A percentile compares a stretch with the other conserved stretches of the same genome.
phyloP scores from a whole-genome alignment of 2,888 invertebrate species.

The Callyntrura sp. region DNA sequence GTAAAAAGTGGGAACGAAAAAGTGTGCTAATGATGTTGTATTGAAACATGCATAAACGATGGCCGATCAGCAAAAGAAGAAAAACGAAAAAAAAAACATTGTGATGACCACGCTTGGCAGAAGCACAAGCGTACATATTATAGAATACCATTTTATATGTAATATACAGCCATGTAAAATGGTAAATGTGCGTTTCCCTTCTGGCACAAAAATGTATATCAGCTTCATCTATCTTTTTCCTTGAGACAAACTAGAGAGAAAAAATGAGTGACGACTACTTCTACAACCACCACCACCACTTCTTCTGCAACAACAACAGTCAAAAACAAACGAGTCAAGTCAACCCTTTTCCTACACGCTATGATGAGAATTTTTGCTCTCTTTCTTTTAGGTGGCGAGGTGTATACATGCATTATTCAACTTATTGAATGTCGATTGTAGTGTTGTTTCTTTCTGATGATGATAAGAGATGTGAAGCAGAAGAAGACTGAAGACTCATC shows the following conservation, averaged over 20 bases:
- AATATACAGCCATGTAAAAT: neutral
- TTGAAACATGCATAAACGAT: conserved; percentile 75
- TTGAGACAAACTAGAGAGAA: conserved; percentile 18
- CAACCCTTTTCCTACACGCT: conserved; percentile 19
- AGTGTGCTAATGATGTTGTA: conserved; percentile 77
- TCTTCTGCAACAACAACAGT: neutral
- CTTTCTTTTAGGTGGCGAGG: conserved; percentile 16
- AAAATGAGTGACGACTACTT: neutral
- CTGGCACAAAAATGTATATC: conserved; percentile 58
- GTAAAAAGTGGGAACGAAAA: conserved; percentile 40
- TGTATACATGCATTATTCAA: neutral
- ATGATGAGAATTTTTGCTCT: conserved; percentile 40
- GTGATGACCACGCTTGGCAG: conserved; percentile 18
- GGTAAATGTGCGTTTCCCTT: conserved; percentile 48
- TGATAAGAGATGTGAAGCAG: conserved; percentile 1
- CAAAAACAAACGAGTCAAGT: neutral
- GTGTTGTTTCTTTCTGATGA: conserved; percentile 2
- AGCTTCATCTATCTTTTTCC: conserved; percentile 1
- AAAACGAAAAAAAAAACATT: conserved; percentile 3
- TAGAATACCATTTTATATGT: neutral
- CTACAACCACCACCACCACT: neutral
- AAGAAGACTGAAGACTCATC: conserved; percentile 22
- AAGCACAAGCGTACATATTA: neutral
- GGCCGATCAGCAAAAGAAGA: conserved; percentile 43
- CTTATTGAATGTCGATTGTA: conserved; percentile 4